Evolutionary conservation across 2,113 vertebrate species (phyloP).

Genomic region (Clarias gariepinus): DNA sequence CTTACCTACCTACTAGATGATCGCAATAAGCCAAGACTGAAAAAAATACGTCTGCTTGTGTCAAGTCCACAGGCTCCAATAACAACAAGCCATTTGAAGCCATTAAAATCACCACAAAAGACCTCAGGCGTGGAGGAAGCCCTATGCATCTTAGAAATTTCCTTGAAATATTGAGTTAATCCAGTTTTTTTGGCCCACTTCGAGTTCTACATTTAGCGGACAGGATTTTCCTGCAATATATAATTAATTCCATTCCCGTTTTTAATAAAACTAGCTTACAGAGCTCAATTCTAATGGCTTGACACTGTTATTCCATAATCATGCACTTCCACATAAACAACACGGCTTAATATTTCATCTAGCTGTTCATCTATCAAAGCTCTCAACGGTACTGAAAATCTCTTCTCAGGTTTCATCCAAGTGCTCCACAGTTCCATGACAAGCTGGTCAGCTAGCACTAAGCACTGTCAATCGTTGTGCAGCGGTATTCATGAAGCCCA

Average conservation of each 20-base stretch:
- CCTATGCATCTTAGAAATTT: slow-evolving; percentile 33
- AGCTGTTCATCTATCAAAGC: slow-evolving; percentile 8
- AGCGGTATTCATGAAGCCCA: background rate
- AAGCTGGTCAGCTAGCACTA: background rate
- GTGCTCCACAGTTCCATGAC: background rate
- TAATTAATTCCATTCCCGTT: slow-evolving; percentile 13
- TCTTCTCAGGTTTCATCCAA: slow-evolving; percentile 23
- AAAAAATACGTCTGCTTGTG: slow-evolving; percentile 23
- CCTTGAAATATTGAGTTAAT: slow-evolving; percentile 13
- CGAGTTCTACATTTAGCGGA: background rate
- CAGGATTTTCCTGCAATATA: background rate
- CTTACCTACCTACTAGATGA: slow-evolving; percentile 39
- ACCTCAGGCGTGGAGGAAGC: slow-evolving; percentile 35
- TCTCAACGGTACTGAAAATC: background rate
- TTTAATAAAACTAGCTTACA: slow-evolving; percentile 23
- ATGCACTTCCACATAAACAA: slow-evolving; percentile 12
- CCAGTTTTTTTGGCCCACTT: slow-evolving; percentile 24
- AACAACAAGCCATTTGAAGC: slow-evolving; percentile 48
- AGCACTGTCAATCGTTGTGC: background rate
- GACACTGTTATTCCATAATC: slow-evolving; percentile 4
- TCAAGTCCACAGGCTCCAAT: slow-evolving; percentile 43
- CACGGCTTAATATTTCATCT: slow-evolving; percentile 22
- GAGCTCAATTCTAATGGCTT: background rate
- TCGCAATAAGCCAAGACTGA: slow-evolving; percentile 47
- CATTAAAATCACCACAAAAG: slow-evolving; percentile 42